Evolutionary conservation across 2,113 vertebrate species (phyloP), one percentile per base, ranked within the genome.

Genomic region (Cottus gobio): DNA sequence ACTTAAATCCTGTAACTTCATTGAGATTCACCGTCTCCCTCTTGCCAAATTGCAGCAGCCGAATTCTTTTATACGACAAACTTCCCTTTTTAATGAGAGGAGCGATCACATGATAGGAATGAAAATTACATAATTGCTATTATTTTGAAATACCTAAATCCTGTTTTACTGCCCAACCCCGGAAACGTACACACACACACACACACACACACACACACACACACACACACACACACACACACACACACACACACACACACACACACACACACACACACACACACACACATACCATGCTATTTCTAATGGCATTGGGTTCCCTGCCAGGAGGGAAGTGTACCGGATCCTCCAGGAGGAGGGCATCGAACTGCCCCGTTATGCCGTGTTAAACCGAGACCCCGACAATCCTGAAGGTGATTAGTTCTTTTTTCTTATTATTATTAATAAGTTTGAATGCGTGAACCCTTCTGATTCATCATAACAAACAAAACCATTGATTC

Each of bases 311-410:
- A 0, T 74, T 26, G 74, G 11, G 4, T 72, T 75, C 18, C 18
- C 24, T 48, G 70, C 13, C 93, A 99, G 98, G 94, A 96, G 98
- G 86, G 97, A 99, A 87, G 98, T 99, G 60, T 99, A 99, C 88
- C 96, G 98, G 57, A 99, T 99, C 89, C 94, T 99, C 30, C 95
- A 96, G 56, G 96, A 99, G 46, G 98, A 99, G 56, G 98, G 98
- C 37, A 97, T 99, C 57, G 98, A 99, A 86, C 92, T 99, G 70
- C 98, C 98, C 65, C 97, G 97, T 63, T 99, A 98, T 8, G 97
- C 95, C 54, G 97, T 99, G 75, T 96, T 99, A 61, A 99, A 98
- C 88, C 94, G 98, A 82, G 96, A 99, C 80, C 98, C 98, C 0
- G 97, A 97, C 81, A 95, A 94, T 54, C 97, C 98, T 52, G 96